Evolutionary conservation across 2,113 vertebrate genomes (phyloP).

Genomic region (Malurus alboscapulatus): DNA sequence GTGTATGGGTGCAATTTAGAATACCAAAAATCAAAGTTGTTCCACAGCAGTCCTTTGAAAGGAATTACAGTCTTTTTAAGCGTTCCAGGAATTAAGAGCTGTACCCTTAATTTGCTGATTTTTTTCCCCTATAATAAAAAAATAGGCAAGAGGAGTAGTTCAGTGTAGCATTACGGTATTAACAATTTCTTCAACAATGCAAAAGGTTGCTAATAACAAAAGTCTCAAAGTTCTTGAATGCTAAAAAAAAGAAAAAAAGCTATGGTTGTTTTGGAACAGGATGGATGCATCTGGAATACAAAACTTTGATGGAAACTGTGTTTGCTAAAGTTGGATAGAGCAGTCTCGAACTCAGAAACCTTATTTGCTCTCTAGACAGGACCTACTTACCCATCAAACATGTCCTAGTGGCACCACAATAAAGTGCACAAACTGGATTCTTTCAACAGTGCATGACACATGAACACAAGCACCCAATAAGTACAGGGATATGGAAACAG

Average conservation of each 20-base stretch:
- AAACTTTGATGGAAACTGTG: conserved; percentile 59
- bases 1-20: conserved; percentile 63
- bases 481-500: conserved; percentile 65
- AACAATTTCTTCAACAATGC: conserved; percentile 67
- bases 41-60: conserved; percentile 69
- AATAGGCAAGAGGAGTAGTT: conserved; percentile 73
- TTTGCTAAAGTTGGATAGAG: conserved; percentile 68
- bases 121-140: conserved; percentile 28
- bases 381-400: conserved; percentile 60
- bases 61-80: conserved; percentile 70
- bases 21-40: conserved; percentile 58
- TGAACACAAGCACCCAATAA: conserved; percentile 71
- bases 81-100: conserved; percentile 65
- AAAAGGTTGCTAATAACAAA: conserved; percentile 33
- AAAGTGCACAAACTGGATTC: conserved; percentile 71
- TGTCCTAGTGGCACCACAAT: conserved; percentile 69
- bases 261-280: conserved; percentile 63
- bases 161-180: conserved; percentile 53
- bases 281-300: conserved; percentile 53
- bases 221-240: conserved; percentile 70
- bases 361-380: conserved; percentile 49
- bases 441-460: conserved; percentile 73
- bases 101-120: conserved; percentile 62
- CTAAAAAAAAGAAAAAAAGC: conserved; percentile 51
- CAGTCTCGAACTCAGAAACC: conserved; percentile 51